Conservation (phyloP, 1,140 invertebrate genomes). For the Lepidurus packardi region DNA sequence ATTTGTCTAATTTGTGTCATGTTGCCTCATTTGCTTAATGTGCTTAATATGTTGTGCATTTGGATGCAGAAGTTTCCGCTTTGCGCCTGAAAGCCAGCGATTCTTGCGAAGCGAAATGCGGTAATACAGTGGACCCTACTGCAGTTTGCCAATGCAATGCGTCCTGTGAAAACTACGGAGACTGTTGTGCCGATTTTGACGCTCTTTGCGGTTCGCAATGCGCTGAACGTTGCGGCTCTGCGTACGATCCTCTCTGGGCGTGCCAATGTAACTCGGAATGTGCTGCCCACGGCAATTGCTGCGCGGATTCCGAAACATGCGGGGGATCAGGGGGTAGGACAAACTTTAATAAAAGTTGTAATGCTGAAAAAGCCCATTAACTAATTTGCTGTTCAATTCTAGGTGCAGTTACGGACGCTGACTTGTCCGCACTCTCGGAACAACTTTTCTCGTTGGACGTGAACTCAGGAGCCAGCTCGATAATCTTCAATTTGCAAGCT, state of each 20-base stretch:
- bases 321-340: conserved; percentile 30
- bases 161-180: conserved; percentile 29
- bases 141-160: conserved; percentile 33
- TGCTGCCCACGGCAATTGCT: conserved; percentile 30
- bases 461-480: conserved; percentile 28
- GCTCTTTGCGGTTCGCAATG: conserved; percentile 26
- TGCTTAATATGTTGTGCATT: neutral
- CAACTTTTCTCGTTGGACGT: conserved; percentile 33
- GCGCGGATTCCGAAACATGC: conserved; percentile 28
- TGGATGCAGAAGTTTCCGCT: neutral
- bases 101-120: conserved; percentile 32
- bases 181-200: conserved; percentile 33
- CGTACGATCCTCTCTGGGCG: conserved; percentile 27
- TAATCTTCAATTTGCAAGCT: conserved; percentile 34
- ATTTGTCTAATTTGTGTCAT: too few relatives aligned
- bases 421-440: conserved; percentile 35
- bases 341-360: neutral
- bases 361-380: neutral
- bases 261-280: conserved; percentile 35
- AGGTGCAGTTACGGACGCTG: conserved; percentile 34
- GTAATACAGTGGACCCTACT: neutral
- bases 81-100: neutral
- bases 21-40: neutral
- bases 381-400: neutral
- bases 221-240: conserved; percentile 30